phyloP scores from a whole-genome alignment of 1,140 invertebrate species.

The Brachionus sp. region DNA sequence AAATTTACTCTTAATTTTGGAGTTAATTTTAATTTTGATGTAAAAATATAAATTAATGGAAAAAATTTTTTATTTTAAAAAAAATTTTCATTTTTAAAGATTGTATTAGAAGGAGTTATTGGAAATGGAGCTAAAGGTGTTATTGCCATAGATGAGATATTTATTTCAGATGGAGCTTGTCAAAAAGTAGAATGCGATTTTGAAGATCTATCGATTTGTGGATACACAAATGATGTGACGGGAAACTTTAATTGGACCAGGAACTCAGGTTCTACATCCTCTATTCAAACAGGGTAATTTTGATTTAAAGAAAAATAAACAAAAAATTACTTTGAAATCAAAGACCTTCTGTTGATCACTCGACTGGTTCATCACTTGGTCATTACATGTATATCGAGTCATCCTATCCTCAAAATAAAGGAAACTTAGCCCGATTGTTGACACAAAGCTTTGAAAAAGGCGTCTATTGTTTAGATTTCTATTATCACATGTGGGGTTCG shows the following conservation, averaged over 20 bases:
- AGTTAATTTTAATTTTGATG: slow-evolving; percentile 32
- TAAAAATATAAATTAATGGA: background rate
- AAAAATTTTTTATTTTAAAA: background rate
- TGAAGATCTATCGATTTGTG: slow-evolving; percentile 31
- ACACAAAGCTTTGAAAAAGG: slow-evolving; percentile 20
- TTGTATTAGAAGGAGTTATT: slow-evolving; percentile 52
- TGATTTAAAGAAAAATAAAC: slow-evolving; percentile 68
- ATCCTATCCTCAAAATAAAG: background rate
- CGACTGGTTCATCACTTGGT: slow-evolving; percentile 51
- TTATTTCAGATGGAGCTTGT: slow-evolving; percentile 30
- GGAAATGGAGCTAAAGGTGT: slow-evolving; percentile 48
- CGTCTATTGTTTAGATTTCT: slow-evolving; percentile 1
- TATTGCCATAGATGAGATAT: slow-evolving; percentile 24
- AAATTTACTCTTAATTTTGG: slow-evolving; percentile 32
- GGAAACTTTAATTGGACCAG: slow-evolving; percentile 70
- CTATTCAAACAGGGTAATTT: slow-evolving; percentile 50
- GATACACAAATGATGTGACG: slow-evolving; percentile 13
- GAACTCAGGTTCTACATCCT: slow-evolving; percentile 66
- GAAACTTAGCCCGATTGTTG: slow-evolving; percentile 17
- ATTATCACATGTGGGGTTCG: slow-evolving; percentile 54
- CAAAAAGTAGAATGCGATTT: slow-evolving; percentile 36
- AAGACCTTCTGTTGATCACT: slow-evolving; percentile 55
- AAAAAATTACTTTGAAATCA: background rate
- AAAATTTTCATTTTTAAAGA: slow-evolving; percentile 49
- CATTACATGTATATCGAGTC: slow-evolving; percentile 55